Evolutionary conservation across 1,140 invertebrate genomes (phyloP).

Genomic region (Rhagoletis zephyria): DNA sequence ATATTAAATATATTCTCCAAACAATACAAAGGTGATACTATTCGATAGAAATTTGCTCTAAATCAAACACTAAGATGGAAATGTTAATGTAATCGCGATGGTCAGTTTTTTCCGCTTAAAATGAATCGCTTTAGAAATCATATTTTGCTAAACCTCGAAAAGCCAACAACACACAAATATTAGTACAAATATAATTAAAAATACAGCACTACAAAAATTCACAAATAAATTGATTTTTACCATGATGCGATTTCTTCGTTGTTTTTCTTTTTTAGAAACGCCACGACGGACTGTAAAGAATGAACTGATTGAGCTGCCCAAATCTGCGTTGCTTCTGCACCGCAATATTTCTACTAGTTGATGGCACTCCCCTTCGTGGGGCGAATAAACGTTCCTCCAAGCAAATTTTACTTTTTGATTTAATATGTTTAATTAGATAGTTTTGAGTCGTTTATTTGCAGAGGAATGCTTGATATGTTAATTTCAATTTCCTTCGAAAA

Average conservation of each 20-base stretch:
- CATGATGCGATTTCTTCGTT: conserved; percentile 57
- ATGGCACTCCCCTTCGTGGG: background rate
- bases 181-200: background rate
- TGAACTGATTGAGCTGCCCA: conserved; percentile 71
- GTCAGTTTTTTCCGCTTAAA: no score
- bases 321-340: conserved; percentile 3
- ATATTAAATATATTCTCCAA: no score
- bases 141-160: background rate
- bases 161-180: background rate
- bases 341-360: background rate
- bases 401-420: background rate
- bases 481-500: background rate
- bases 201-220: background rate
- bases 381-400: background rate
- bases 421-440: no score
- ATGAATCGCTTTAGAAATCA: background rate
- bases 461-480: background rate
- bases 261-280: conserved; percentile 63
- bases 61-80: no score
- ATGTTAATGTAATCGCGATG: no score
- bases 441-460: no score
- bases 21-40: no score
- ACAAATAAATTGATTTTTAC: conserved; percentile 51
- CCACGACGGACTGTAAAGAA: conserved; percentile 70
- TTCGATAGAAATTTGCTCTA: no score